Evolutionary conservation across 2,113 vertebrate genomes (phyloP).

Genomic region (Tachuris rubrigastra): DNA sequence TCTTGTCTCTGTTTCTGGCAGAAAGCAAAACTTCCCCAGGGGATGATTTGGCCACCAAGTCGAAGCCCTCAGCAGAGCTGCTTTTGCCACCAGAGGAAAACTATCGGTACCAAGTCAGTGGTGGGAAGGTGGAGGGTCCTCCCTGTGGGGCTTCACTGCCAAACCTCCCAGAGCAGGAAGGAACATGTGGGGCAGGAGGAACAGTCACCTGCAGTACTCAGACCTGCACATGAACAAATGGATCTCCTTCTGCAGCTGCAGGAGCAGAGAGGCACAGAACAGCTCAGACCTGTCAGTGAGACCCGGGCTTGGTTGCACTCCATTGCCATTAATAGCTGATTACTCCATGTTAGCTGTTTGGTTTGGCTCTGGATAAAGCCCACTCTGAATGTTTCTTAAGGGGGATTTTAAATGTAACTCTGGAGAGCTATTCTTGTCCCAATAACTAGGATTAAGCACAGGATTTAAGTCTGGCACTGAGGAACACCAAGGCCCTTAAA

Average conservation of each 20-base stretch:
- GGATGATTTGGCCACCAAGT: not conserved
- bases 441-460: not conserved
- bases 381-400: not conserved
- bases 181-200: not conserved
- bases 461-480: not conserved
- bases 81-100: not conserved
- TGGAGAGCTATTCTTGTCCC: not conserved
- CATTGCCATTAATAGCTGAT: not conserved
- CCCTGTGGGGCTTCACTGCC: not conserved
- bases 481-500: not conserved
- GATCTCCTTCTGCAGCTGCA: not conserved
- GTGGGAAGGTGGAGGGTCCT: not conserved
- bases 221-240: fast-evolving
- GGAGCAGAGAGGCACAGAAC: not conserved
- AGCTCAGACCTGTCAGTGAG: not conserved
- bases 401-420: conserved; percentile 13
- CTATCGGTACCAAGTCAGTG: not conserved
- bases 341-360: not conserved
- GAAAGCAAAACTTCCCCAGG: not conserved
- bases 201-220: not conserved
- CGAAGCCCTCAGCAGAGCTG: not conserved
- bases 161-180: not conserved
- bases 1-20: not conserved
- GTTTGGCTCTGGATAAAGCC: not conserved
- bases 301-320: not conserved